Percentiles rank a stretch among this genome's conserved stretches.
These are phyloP conservation scores for Hofmannophila pseudospretella DNA, from an alignment of 2,888 invertebrate genomes.

Conservation along the genomic window DNA sequence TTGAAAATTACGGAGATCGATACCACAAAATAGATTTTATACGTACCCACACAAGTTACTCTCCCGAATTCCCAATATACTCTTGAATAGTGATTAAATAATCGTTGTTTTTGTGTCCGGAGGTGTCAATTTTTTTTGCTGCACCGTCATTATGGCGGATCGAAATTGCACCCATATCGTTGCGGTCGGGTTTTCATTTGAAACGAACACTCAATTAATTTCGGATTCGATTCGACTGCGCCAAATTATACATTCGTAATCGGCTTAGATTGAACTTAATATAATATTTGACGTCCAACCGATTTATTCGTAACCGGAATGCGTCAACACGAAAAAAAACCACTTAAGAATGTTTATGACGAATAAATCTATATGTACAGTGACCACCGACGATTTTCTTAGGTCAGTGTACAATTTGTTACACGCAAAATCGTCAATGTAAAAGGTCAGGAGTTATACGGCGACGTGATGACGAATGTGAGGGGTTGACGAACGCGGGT, in stretches of 20 bases:
- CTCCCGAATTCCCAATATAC: too few relatives aligned
- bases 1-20: too few relatives aligned
- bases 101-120: conserved; percentile 47
- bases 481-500: conserved; percentile 74
- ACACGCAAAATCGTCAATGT: conserved; percentile 43
- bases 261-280: conserved; percentile 23
- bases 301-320: conserved; percentile 27
- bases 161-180: conserved; percentile 51
- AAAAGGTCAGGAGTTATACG: conserved; percentile 45
- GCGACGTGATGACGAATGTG: conserved; percentile 59
- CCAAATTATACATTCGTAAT: conserved; percentile 47
- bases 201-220: conserved; percentile 62
- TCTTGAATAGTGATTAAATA: conserved; percentile 46
- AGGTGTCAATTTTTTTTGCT: conserved; percentile 63
- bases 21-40: too few relatives aligned
- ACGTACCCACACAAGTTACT: too few relatives aligned
- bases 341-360: neutral
- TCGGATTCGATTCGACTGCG: conserved; percentile 61
- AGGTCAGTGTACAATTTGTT: conserved; percentile 21
- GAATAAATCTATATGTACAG: conserved; percentile 16
- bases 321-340: conserved; percentile 19
- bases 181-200: conserved; percentile 45
- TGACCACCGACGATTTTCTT: conserved; percentile 33
- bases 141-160: conserved; percentile 61
- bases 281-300: conserved; percentile 20